phyloP scores from a whole-genome alignment of 1,140 invertebrate species.

The Drosophila carrolli region DNA sequence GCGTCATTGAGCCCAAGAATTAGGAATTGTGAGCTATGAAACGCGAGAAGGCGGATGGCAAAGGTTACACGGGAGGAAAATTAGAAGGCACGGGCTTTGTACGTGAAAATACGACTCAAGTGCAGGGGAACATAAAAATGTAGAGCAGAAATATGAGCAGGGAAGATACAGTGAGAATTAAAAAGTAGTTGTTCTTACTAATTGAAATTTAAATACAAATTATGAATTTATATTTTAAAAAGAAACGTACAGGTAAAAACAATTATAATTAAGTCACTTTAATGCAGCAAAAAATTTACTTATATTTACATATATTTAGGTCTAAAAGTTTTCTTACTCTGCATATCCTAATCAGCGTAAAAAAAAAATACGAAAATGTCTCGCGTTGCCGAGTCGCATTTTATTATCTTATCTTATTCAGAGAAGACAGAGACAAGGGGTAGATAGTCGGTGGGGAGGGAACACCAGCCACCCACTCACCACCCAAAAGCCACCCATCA shows the following conservation, averaged over 20 bases:
- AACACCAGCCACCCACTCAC: conserved; percentile 12
- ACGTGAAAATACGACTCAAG: conserved; percentile 26
- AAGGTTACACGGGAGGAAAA: conserved; percentile 1
- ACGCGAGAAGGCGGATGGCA: conserved; percentile 8
- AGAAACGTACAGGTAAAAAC: too few species aligned
- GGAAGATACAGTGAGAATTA: background rate
- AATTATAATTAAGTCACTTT: background rate
- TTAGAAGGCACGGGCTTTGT: conserved; percentile 4
- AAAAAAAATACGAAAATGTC: conserved; percentile 12
- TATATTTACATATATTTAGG: background rate
- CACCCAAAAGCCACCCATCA: conserved; percentile 12
- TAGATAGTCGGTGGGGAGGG: conserved; percentile 4
- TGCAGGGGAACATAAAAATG: conserved; percentile 8
- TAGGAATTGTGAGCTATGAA: conserved; percentile 21
- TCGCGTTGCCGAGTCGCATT: conserved; percentile 26
- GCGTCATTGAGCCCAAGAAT: conserved; percentile 32
- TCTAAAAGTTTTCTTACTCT: conserved; percentile 1
- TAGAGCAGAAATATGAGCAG: background rate
- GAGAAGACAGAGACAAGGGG: conserved; percentile 3
- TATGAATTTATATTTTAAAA: too few species aligned
- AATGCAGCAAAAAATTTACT: background rate
- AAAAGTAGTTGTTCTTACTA: too few species aligned
- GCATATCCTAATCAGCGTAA: conserved; percentile 2
- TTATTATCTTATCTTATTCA: conserved; percentile 30
- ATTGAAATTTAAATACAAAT: too few species aligned